Base-by-base conservation (phyloP, 2,797 vertebrate genomes). In the Falco biarmicus region DNA sequence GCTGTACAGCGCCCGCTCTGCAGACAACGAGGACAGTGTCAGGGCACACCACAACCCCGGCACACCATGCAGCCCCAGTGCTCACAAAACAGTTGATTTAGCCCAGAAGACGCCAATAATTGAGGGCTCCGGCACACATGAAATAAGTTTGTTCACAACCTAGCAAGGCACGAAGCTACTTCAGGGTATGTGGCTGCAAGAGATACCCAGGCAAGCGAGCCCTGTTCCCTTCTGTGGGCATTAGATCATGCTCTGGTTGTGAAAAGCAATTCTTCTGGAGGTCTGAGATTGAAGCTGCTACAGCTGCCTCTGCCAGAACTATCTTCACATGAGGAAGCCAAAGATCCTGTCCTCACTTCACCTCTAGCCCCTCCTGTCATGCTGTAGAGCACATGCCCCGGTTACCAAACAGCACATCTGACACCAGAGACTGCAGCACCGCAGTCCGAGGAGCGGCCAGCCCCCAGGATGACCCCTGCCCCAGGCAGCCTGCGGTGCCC, bases 1-100 rank as follows among this genome's bases (percentile, higher is more conserved):
- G 97, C 98, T 99, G 98, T 99, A 99, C 69, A 99, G 96, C 0
- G 99, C 99, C 81, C 99, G 97, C 97, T 99, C 99, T 99, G 98
- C 13, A 24, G 79, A 91, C 59, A 94, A 95, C 75, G 78, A 50
- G 90, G 26, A 50, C 60, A 82, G 19, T 0, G 41, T 93, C 60
- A 95, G 76, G 68, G 34, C 64, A 78, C 0, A 8, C 13, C 82
- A 93, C 6, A 28, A 11, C 4, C 56, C 13, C 17, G 0, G 69
- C 47, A 24, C 1, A 4, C 56, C 8, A 20, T 2, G 1, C 3
- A 1, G 25, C 8, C 57, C 24, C 25, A 4, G 11, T 1, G 25
- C 25, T 39, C 50, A 9, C 39, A 17, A 6, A 41, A 48, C 0
- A 2, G n/a, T 8, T 1, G 4, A 22, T 32, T 59, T 20, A 34